Evolutionary conservation across 2,888 invertebrate species (phyloP), one percentile per base, ranked within the genome.

Genomic region (Vanessa cardui): DNA sequence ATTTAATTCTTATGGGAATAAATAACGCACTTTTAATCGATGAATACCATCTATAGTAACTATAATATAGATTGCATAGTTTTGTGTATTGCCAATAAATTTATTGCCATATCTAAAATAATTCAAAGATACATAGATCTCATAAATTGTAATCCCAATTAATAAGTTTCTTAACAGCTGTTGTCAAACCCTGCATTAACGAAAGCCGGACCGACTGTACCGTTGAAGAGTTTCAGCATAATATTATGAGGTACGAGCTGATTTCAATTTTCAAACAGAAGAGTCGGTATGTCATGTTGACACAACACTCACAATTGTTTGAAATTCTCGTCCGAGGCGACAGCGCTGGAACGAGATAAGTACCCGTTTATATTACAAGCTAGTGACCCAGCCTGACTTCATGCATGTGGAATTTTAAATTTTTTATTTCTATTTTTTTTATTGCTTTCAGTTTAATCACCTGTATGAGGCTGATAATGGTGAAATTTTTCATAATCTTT

Each of bases 251-350:
- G 31, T 46, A 46, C 31, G 60, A 65, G 65, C 60, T 60, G 50
- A 65, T 56, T 60, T 60, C 54, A 65, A 60, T 65, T 60, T 65
- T 54, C 52, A 65, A 20, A 65, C 54, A 60, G 66, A 60, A 54
- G 64, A 66, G 64, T 64, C 62, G 64, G 64, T 73, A 46, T 49
- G 60, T 64, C 26, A 9, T 83, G 74, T 83, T 83, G 81, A 81
- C 83, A 77, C 72, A 78, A 71, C 84, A 83, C 84, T 83, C 74
- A 67, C 66, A 62, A 49, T 54, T 72, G 73, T 71, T 69, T 58
- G 69, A 68, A 64, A 65, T 65, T 72, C 64, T 66, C 68, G 62
- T 45, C 58, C 59, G 64, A 68, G 65, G 60, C 65, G 65, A 65
- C 65, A 54, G 54, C 52, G 59, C 50, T 31, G 44, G 52, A 31